Conservation (phyloP, 1,140 invertebrate genomes). For the Venturia canescens region DNA sequence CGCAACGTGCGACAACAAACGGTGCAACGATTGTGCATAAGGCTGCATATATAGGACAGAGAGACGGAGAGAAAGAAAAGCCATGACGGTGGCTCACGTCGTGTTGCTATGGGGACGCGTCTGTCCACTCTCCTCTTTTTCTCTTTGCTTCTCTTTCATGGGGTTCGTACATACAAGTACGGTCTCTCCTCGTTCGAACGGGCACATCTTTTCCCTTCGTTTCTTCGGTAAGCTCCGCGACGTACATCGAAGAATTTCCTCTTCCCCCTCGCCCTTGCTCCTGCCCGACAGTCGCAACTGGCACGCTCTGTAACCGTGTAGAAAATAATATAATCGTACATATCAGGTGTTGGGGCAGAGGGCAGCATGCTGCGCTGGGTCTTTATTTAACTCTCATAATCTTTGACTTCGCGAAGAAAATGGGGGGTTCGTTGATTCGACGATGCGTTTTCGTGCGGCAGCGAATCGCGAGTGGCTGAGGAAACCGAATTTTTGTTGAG, state of each 20-base stretch:
- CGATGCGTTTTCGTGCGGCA: no score
- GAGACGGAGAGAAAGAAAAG: neutral
- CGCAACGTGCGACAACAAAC: no score
- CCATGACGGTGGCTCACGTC: slow-evolving; percentile 47
- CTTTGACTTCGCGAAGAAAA: no score
- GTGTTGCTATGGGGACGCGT: slow-evolving; percentile 65
- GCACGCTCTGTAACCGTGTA: neutral
- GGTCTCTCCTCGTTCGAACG: neutral
- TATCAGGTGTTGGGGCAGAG: neutral
- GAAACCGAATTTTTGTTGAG: no score
- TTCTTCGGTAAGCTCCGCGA: slow-evolving; percentile 32
- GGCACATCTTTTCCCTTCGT: slow-evolving; percentile 26
- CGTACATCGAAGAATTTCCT: neutral
- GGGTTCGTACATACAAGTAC: no score
- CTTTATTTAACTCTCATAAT: no score
- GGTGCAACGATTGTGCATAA: no score
- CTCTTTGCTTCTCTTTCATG: slow-evolving; percentile 32
- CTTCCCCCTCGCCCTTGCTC: neutral
- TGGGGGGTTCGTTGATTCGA: no score
- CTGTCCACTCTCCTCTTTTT: slow-evolving; percentile 54
- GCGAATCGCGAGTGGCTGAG: no score
- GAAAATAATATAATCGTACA: neutral
- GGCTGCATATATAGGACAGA: neutral
- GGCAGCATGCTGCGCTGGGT: no score
- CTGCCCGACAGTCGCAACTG: neutral